These are phyloP conservation scores for Spodoptera littoralis DNA, from an alignment of 2,888 invertebrate species.

Conservation along the genomic window DNA sequence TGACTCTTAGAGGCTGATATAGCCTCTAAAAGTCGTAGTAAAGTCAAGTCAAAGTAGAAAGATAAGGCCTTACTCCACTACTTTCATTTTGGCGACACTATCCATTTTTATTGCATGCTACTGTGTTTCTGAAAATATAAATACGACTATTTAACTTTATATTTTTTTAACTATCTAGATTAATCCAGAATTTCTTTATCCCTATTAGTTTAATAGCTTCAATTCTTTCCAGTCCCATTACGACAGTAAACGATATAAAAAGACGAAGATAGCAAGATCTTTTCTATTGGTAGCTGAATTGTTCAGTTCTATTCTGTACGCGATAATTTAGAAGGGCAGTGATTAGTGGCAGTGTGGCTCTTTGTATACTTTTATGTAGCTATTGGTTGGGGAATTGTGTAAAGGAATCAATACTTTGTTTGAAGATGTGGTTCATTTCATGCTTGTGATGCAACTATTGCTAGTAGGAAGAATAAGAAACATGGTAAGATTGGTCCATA, in stretches of 20 bases:
- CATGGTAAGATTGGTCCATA: background rate
- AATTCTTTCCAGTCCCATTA: conserved; percentile 11
- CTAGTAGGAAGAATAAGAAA: no score
- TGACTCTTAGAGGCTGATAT: no score
- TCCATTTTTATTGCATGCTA: no score
- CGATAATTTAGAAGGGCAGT: conserved; percentile 37
- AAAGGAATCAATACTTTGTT: background rate
- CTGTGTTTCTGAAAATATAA: no score
- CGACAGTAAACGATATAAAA: conserved; percentile 10
- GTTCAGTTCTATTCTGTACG: conserved; percentile 24
- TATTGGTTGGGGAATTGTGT: background rate
- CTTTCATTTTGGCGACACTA: no score
- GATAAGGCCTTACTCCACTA: no score
- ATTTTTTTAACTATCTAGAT: background rate
- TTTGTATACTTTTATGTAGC: background rate
- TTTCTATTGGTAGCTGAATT: conserved; percentile 30
- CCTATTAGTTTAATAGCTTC: background rate
- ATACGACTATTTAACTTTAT: no score
- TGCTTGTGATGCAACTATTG: no score
- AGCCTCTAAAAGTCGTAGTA: no score
- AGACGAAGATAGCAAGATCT: conserved; percentile 35
- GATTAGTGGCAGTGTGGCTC: conserved; percentile 8
- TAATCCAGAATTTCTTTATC: conserved; percentile 4
- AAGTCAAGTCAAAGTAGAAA: no score
- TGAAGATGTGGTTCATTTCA: no score